Conservation (phyloP, 1,140 invertebrate genomes). For the Bombus waltoni region DNA sequence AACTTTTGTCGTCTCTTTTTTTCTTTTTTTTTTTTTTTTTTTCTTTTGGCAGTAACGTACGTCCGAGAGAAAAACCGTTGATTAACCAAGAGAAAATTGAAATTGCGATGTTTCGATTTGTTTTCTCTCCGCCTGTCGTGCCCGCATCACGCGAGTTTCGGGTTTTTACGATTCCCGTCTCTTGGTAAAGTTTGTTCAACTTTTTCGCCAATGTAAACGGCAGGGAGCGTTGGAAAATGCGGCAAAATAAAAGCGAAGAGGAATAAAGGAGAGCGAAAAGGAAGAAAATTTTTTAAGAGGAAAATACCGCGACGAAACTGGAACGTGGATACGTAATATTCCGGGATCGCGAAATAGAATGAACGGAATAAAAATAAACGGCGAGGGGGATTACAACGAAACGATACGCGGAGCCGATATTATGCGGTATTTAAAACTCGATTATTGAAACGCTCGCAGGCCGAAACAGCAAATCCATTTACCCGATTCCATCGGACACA, state of each 20-base stretch:
- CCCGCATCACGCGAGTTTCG: neutral
- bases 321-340: neutral
- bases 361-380: neutral
- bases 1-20: slow-evolving; percentile 41
- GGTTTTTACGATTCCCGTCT: neutral
- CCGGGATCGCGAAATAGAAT: neutral
- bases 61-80: neutral
- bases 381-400: slow-evolving; percentile 21
- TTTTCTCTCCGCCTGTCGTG: neutral
- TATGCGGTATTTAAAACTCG: slow-evolving; percentile 54
- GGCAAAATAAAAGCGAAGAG: no score
- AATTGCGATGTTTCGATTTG: slow-evolving; percentile 9
- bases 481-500: neutral
- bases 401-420: slow-evolving; percentile 24
- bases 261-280: neutral
- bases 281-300: neutral
- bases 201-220: slow-evolving; percentile 4
- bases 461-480: slow-evolving; percentile 25
- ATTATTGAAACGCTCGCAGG: slow-evolving; percentile 39
- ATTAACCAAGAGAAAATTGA: slow-evolving; percentile 32
- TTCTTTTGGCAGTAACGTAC: slow-evolving; percentile 41
- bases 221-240: no score
- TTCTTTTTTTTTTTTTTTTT: no score
- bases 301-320: neutral
- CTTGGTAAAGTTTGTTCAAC: neutral